Base-by-base conservation (phyloP, 2,888 invertebrate species). In the Deilephila elpenor region DNA sequence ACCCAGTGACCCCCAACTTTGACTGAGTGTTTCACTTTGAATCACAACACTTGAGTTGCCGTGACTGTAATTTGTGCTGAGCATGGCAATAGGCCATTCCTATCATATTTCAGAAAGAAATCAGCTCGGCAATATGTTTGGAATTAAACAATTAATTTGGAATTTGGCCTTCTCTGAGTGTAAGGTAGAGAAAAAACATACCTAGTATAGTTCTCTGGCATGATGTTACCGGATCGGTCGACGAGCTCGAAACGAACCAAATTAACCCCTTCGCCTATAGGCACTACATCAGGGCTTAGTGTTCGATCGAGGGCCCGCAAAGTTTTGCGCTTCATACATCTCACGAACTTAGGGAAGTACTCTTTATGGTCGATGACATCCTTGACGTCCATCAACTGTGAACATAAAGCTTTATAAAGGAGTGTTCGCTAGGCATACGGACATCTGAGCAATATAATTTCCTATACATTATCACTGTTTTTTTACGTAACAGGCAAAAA, bases 231-330 rank as follows among this genome's bases (percentile, higher is more conserved):
- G 1, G 92, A 87, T 64, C 85, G 85, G 76, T 94, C 94, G 17
- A 94, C 90, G 29, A 95, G 84, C 76, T 95, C 93, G 76, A 93
- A 95, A 51, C 95, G 92, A 34, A 96, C 95, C 70, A 97, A 89
- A 78, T 96, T 95, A 64, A 97, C 91, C 6, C 96, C 97, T 61
- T 96, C 95, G 25, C 95, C 93, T 17, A 97, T 84, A 0, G 96
- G 95, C 74, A 97, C 96, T 60, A 96, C 89, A 78, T 97, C 96
- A 5, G 95, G 92, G 14, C 91, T 91, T 73, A 96, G 89, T 0
- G 96, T 90, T 25, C 95, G 91, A 84, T 97, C 96, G 77, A 97
- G 89, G 4, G 95, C 95, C 70, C 93, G 90, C 79, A 97, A 80
- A 70, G 95, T 91, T 80, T 95, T 95, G 73, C 93, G 89, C 83